These are phyloP conservation scores for Periplaneta americana DNA, from an alignment of 1,140 invertebrate species.

Conservation along the genomic window DNA sequence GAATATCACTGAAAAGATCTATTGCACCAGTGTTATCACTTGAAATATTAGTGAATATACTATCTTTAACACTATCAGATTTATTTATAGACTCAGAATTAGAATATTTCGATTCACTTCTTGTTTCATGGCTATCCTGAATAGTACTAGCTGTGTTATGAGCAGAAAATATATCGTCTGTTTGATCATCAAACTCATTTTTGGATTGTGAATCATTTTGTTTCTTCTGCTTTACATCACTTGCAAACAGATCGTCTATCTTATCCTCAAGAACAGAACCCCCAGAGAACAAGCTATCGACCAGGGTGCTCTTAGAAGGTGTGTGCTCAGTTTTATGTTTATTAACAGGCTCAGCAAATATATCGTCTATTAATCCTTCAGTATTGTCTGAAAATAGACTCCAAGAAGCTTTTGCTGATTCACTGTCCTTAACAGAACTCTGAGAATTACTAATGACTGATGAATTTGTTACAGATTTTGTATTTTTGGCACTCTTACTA, in stretches of 20 bases:
- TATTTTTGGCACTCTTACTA: neutral
- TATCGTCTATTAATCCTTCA: neutral
- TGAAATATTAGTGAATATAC: neutral
- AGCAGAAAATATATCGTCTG: slow-evolving; percentile 1
- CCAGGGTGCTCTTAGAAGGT: neutral
- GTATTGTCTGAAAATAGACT: neutral
- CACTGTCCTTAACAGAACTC: neutral
- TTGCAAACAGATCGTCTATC: neutral
- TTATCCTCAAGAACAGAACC: neutral
- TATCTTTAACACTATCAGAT: neutral
- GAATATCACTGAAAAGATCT: neutral
- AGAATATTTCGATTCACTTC: neutral
- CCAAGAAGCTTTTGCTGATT: too few species aligned
- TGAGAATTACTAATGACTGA: neutral
- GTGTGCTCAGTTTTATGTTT: neutral
- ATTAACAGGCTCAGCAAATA: neutral
- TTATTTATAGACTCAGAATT: neutral
- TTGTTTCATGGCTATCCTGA: neutral
- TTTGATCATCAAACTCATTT: neutral
- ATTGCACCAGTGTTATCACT: neutral
- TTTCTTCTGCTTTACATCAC: neutral
- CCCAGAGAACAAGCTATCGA: neutral
- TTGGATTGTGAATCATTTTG: neutral
- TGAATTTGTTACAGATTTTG: neutral
- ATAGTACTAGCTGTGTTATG: neutral